Base-by-base conservation (phyloP, 2,113 vertebrate genomes). In the Oryzias melastigma region DNA sequence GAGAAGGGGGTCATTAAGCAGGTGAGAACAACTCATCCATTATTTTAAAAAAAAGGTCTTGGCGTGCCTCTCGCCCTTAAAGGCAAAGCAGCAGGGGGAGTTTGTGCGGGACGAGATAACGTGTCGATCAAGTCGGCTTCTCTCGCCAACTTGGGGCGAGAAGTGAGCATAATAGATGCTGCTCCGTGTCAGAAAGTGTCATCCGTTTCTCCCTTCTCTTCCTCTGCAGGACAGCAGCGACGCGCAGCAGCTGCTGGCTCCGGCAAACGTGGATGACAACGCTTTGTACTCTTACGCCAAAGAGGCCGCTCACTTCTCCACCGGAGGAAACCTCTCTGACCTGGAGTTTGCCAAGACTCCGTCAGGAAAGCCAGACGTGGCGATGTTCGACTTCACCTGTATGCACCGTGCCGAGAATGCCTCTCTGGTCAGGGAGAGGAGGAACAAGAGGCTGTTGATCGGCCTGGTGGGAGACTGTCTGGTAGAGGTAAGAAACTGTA, bases 391-490 rank as follows among this genome's bases (percentile, higher is more conserved):
- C 86, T 96, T 96, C 88, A 96, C 95, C 35, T 94, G 89, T 88
- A 96, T 96, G 95, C 91, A 85, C 0, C 92, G 93, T 4, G 93
- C 94, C 0, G 94, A 96, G 85, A 91, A 93, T 0, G 92, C 95
- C 1, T 94, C 93, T 0, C 84, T 95, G 65, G 91, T 96, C 82
- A 85, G 81, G 62, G 93, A 95, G 84, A 83, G 90, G 62, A 80
- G 59, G 0, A 93, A 93, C 13, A 78, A 67, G 71, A 90, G 85
- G 1, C 61, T 96, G 60, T 74, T 94, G 56, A 62, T 92, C 0
- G 93, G 81, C 52, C 91, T 98, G 52, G 95, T 98, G 58, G 96
- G 96, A 56, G 96, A 98, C 89, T 95, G 95, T 56, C 84, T 98
- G 58, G 94, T 98, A 76, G 96, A 98, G 95, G 96, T 98, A 87